Evolutionary conservation across 2,113 vertebrate species (phyloP).

Genomic region (Crotalus horridus): DNA sequence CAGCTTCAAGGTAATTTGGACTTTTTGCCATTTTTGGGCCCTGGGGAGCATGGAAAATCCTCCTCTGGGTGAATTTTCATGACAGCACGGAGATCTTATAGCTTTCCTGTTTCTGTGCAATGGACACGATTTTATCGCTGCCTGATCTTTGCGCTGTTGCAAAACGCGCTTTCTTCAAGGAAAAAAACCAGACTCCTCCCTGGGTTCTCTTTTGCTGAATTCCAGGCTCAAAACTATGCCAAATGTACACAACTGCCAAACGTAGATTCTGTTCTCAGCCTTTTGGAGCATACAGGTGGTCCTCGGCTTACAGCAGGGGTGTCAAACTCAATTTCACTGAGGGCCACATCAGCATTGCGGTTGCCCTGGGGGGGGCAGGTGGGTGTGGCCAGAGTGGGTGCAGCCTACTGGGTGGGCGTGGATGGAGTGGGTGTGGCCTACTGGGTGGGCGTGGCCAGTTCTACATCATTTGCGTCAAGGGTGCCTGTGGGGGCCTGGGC

Average conservation of each 20-base stretch:
- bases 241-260: neutral
- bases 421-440: no score
- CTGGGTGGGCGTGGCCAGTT: no score
- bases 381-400: no score
- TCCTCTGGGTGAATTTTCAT: neutral
- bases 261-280: neutral
- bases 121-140: neutral
- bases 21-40: neutral
- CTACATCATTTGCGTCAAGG: no score
- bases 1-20: neutral
- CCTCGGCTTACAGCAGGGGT: neutral
- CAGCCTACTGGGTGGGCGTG: no score
- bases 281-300: neutral
- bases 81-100: neutral
- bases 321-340: no score
- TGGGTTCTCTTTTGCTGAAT: neutral
- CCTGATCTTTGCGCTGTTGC: neutral
- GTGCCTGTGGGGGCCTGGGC: no score
- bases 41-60: neutral
- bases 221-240: neutral
- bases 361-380: no score
- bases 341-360: no score
- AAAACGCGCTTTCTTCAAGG: neutral
- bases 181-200: neutral
- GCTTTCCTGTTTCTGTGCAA: neutral